Evolutionary conservation across 2,113 vertebrate species (phyloP), one percentile per base, ranked within the genome.

Genomic region (Sphaerodactylus townsendi): DNA sequence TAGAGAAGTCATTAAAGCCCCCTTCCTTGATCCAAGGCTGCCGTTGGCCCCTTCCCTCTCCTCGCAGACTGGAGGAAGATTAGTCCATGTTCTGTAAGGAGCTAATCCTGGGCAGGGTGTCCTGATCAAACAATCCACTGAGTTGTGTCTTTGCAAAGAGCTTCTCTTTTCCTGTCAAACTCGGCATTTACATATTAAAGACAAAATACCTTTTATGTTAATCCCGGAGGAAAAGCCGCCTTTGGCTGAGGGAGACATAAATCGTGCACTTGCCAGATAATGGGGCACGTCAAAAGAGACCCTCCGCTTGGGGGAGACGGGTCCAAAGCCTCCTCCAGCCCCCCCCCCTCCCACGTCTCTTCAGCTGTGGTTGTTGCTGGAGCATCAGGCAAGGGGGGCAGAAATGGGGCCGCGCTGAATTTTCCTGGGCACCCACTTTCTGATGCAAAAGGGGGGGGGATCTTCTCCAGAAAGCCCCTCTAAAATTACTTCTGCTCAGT

Each of bases 171-270:
- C 59, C 59, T 74, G 76, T 83, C 86, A 83, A 59, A 35, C 64
- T n/a, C 33, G 6, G 65, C 66, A 86, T 89, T 74, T 86, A 81
- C 84, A 80, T 76, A 82, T 69, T 81, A 81, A 81, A 84, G 78
- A 86, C 88, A 84, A 81, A 86, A 76, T 75, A 39, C 81, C 81
- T 84, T 84, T 76, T 79, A 75, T 86, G 77, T 70, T 79, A 79
- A 83, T 83, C 79, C 77, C 25, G 13, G 78, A 50, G 62, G 68
- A 73, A 74, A 79, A 83, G 30, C 81, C n/a, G 44, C 53, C 73
- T 78, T 41, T 23, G 33, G 56, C 53, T 21, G 75, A 64, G 48
- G 70, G 56, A 83, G 75, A 76, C 82, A 76, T 78, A 72, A 71
- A 71, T 78, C 85, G 78, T 50, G 35, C 56, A 33, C 66, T 15